Percentiles rank a stretch among this genome's conserved stretches.
These are phyloP conservation scores for Ophiodon elongatus DNA, from an alignment of 2,113 vertebrate species.

Conservation along the genomic window DNA sequence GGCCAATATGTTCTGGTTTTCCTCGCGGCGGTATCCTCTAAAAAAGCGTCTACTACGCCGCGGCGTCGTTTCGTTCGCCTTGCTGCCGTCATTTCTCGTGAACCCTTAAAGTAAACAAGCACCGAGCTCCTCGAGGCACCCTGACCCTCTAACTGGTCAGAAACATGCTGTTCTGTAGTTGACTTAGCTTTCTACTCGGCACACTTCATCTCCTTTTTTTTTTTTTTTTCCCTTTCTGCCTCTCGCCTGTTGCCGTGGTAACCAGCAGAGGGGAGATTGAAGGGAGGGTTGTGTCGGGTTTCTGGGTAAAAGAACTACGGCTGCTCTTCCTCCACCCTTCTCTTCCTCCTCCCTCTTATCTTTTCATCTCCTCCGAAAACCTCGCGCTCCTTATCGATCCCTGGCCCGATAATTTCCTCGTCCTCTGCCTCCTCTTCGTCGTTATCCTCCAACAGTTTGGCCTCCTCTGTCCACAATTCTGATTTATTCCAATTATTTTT, in stretches of 20 bases:
- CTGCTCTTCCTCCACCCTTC: slow-evolving; percentile 37
- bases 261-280: slow-evolving; percentile 76
- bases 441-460: neutral
- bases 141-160: slow-evolving; percentile 19
- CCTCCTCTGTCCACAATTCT: neutral
- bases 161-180: slow-evolving; percentile 48
- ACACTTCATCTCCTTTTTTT: slow-evolving; percentile 47
- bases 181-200: slow-evolving; percentile 53
- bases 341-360: slow-evolving; percentile 7
- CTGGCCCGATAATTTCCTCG: slow-evolving; percentile 16
- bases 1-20: neutral
- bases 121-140: neutral
- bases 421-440: slow-evolving; percentile 33
- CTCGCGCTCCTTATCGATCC: slow-evolving; percentile 21
- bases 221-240: slow-evolving; percentile 76
- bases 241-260: slow-evolving; percentile 84
- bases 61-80: neutral
- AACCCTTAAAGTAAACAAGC: slow-evolving; percentile 30
- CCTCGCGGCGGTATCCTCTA: slow-evolving; percentile 8
- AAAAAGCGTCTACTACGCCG: neutral
- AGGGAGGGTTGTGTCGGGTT: slow-evolving; percentile 44
- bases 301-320: slow-evolving; percentile 62
- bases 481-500: neutral
- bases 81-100: slow-evolving; percentile 13
- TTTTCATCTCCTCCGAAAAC: slow-evolving; percentile 23